Evolutionary conservation across 1,140 invertebrate species (phyloP).

Genomic region (Drosophila eugracilis): DNA sequence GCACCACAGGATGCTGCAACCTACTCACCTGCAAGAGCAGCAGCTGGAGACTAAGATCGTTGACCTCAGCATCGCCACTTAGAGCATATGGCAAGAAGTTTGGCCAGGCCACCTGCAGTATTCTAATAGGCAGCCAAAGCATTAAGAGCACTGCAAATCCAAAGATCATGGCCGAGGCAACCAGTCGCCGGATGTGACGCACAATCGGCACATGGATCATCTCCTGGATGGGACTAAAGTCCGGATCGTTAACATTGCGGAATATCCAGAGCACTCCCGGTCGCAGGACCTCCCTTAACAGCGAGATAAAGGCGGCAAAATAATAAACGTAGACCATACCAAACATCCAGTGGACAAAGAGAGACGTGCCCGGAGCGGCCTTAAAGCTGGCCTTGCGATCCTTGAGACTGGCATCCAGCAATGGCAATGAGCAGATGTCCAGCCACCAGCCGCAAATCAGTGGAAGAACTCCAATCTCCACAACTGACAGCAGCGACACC

Average conservation of each 20-base stretch:
- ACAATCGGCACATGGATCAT: conserved; percentile 99
- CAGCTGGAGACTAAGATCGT: conserved; percentile 97
- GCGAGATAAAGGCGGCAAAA: conserved; percentile 97
- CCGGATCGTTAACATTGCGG: conserved; percentile 98
- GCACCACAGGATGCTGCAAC: background rate
- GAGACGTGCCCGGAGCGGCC: conserved; percentile 96
- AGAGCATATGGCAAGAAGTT: conserved; percentile 97
- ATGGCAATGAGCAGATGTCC: conserved; percentile 97
- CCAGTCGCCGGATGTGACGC: conserved; percentile 94
- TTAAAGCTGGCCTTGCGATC: conserved; percentile 95
- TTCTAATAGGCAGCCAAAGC: conserved; percentile 96
- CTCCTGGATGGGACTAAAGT: conserved; percentile 99
- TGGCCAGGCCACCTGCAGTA: conserved; percentile 93
- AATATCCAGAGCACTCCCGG: conserved; percentile 99
- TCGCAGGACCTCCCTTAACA: conserved; percentile 94
- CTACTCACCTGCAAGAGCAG: conserved; percentile 92
- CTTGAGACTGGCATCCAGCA: conserved; percentile 96
- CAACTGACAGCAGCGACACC: conserved; percentile 94
- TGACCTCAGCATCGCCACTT: conserved; percentile 92
- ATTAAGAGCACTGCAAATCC: conserved; percentile 97
- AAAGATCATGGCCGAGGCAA: conserved; percentile 97
- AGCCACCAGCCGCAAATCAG: conserved; percentile 99
- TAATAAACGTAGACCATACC: conserved; percentile 99
- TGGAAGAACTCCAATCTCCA: conserved; percentile 98
- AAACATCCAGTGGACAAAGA: conserved; percentile 99